These are phyloP conservation scores for Trachelipus rathkii DNA, from an alignment of 1,140 invertebrate species.

Conservation along the genomic window DNA sequence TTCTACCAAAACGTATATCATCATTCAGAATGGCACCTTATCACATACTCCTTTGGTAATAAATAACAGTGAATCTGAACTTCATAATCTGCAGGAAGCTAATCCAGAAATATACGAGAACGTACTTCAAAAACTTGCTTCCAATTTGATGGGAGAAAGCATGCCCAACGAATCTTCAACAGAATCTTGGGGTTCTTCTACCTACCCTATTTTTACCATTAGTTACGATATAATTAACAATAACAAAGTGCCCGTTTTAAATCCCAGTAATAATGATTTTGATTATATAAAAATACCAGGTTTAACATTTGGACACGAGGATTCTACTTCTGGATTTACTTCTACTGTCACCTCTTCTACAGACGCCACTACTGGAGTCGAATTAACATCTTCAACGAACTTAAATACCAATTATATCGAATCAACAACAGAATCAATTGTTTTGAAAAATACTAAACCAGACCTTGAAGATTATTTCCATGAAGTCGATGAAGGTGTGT, in stretches of 20 bases:
- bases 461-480: neutral
- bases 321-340: neutral
- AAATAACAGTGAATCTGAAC: neutral
- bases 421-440: neutral
- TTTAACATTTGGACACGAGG: neutral
- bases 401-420: too few relatives aligned
- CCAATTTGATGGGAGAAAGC: neutral
- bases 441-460: neutral
- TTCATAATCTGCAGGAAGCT: neutral
- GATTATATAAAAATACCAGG: slow-evolving; percentile 3
- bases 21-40: neutral
- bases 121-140: neutral
- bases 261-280: neutral
- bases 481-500: neutral
- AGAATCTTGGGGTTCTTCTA: slow-evolving; percentile 22
- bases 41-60: neutral
- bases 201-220: slow-evolving; percentile 19
- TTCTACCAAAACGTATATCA: neutral
- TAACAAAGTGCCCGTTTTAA: slow-evolving; percentile 5
- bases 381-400: too few relatives aligned
- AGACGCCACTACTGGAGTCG: neutral
- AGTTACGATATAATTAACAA: slow-evolving; percentile 4
- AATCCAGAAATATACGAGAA: neutral
- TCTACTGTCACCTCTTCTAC: neutral
- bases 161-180: neutral